Evolutionary conservation across 2,888 invertebrate species (phyloP), one percentile per base, ranked within the genome.

Genomic region (Abscondita cerata): DNA sequence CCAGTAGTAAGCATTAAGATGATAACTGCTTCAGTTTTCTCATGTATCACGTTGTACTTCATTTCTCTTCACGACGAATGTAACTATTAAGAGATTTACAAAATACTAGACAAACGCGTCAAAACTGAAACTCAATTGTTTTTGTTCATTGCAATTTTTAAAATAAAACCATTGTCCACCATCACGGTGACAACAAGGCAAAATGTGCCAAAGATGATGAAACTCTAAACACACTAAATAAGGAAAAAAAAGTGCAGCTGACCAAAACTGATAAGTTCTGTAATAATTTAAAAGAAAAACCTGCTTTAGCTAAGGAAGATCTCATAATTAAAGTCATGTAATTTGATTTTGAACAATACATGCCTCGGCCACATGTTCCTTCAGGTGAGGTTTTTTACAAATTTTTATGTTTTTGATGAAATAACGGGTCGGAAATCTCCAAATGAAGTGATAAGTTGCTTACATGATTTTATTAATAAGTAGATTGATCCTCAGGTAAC

Each of bases 321-420:
- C 4, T 1, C 1, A 8, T 15, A 3, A 15, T 40, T 1, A 15
- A 40, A 40, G 13, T 40, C 1, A 2, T 40, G 8, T 9, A 12
- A 40, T 40, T 40, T 40, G 13, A 40, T 40, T 12, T 40, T 40
- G 4, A 40, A 12, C 40, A 47, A n/a, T n/a, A 47, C 16, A 47
- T 47, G 16, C 47, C 47, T 2, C 19, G 9, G 8, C 31, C 50
- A 31, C 50, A 50, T 12, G 11, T 50, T 33, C 50, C 36, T 11
- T 50, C 50, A 2, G 50, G 50, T 20, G 50, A 50, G 31, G 33
- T 12, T 50, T 50, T 50, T 13, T 31, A 31, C 50, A 31, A 50
- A 18, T 3, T n/a, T n/a, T n/a, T n/a, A n/a, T n/a, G n/a, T n/a
- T n/a, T n/a, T n/a, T n/a, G n/a, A n/a, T 31, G 9, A 31, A 31